A percentile compares a stretch with the other conserved stretches of the same genome.
Evolutionary conservation across 2,113 vertebrate genomes (phyloP).

Genomic region (Porphyrio hochstetteri): DNA sequence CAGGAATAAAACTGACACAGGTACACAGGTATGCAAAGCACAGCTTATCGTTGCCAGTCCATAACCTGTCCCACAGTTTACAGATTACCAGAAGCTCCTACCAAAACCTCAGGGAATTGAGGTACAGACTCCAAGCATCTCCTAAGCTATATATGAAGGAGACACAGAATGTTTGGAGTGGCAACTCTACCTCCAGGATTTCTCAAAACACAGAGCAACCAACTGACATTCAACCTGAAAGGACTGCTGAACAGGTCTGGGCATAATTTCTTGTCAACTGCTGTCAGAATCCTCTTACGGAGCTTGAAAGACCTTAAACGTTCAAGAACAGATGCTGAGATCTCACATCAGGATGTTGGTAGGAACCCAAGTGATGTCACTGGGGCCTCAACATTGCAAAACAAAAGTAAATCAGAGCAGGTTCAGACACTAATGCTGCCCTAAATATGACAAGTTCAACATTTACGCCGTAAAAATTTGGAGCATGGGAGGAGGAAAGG

Average conservation of each 20-base stretch:
- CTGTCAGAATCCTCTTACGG: neutral
- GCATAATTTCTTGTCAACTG: neutral
- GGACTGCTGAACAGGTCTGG: neutral
- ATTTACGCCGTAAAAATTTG: neutral
- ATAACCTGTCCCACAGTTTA: neutral
- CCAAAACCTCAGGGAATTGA: neutral
- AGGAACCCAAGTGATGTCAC: neutral
- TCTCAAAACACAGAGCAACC: neutral
- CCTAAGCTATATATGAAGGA: neutral
- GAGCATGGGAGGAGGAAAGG: neutral
- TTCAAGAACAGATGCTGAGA: neutral
- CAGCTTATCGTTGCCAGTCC: neutral
- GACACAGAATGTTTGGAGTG: neutral
- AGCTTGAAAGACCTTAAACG: neutral
- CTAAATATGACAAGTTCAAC: neutral
- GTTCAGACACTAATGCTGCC: neutral
- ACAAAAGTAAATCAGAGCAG: neutral
- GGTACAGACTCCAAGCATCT: neutral
- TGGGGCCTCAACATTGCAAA: neutral
- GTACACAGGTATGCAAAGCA: neutral
- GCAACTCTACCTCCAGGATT: neutral
- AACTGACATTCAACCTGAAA: neutral
- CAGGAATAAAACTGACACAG: neutral
- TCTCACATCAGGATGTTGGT: fast-evolving
- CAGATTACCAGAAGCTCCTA: neutral